Conservation (phyloP, 2,113 vertebrate genomes). For the Andinoacara biseriatus region DNA sequence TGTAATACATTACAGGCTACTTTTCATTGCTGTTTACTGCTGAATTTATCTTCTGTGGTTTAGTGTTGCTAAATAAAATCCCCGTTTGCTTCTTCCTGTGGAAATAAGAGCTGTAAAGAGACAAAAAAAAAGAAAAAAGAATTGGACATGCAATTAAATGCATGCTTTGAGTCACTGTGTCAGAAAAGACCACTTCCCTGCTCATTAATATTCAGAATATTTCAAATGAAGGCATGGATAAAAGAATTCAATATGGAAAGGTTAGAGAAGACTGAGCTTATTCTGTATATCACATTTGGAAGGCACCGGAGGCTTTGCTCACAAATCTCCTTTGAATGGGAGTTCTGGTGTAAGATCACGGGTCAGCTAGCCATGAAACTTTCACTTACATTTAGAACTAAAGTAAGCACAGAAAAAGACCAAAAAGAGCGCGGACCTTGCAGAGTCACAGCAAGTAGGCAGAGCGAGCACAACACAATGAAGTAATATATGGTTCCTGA, state of each 20-base stretch:
- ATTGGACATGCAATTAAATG: neutral
- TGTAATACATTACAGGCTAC: constrained; percentile 16
- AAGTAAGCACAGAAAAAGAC: constrained; percentile 19
- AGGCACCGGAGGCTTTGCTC: constrained; percentile 38
- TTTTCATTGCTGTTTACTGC: constrained; percentile 48
- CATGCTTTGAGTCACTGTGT: neutral
- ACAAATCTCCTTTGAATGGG: constrained; percentile 45
- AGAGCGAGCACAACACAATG: constrained; percentile 15
- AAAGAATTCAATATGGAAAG: neutral
- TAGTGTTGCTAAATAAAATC: constrained; percentile 16
- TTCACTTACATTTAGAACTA: constrained; percentile 54
- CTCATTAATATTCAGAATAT: neutral
- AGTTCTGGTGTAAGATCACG: constrained; percentile 31
- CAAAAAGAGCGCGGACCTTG: constrained; percentile 18
- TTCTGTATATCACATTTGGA: neutral
- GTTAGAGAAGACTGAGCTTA: neutral
- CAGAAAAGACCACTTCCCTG: neutral
- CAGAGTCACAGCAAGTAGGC: constrained; percentile 17
- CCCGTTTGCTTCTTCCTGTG: constrained; percentile 16
- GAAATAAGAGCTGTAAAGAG: neutral
- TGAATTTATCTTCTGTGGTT: constrained; percentile 41
- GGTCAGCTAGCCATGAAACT: constrained; percentile 54
- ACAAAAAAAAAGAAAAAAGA: neutral
- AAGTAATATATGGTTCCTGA: constrained; percentile 51
- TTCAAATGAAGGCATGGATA: neutral